Evolutionary conservation across 2,888 invertebrate genomes (phyloP).

Genomic region (Alentia gelatinosa): DNA sequence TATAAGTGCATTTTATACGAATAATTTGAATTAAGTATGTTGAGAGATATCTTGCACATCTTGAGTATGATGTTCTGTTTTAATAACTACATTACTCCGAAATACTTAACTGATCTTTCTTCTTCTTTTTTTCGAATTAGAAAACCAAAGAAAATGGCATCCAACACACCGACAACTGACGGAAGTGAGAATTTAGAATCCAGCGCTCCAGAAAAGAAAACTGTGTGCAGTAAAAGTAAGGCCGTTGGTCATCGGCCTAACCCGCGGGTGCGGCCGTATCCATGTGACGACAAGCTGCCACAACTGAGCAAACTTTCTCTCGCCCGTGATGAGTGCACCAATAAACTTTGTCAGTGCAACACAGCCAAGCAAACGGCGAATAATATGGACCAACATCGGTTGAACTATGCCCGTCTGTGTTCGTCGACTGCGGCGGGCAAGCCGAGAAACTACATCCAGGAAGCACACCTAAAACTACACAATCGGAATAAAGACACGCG

Average conservation of each 20-base stretch:
- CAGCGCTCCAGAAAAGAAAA: background rate
- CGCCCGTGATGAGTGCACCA: slow-evolving; percentile 11
- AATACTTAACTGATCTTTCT: background rate
- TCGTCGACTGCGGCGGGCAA: background rate
- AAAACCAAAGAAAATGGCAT: slow-evolving; percentile 7
- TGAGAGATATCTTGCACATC: too few relatives aligned
- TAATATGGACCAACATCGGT: background rate
- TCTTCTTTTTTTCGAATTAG: background rate
- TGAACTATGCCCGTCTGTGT: slow-evolving; percentile 52
- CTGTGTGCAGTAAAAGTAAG: background rate
- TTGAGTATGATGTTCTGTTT: too few relatives aligned
- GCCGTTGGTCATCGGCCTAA: background rate
- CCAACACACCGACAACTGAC: background rate
- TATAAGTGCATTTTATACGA: too few relatives aligned
- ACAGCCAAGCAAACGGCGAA: background rate
- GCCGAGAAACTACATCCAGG: slow-evolving; percentile 58
- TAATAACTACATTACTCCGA: too few relatives aligned
- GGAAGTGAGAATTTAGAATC: background rate
- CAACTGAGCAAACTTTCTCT: background rate
- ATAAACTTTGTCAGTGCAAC: slow-evolving; percentile 38
- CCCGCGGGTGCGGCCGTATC: slow-evolving; percentile 21
- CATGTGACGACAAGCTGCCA: slow-evolving; percentile 46
- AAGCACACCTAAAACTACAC: slow-evolving; percentile 72
- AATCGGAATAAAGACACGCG: slow-evolving; percentile 73
- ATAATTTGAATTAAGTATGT: too few relatives aligned